Base-by-base conservation (phyloP, 2,113 vertebrate genomes). In the Smithornis capensis region DNA sequence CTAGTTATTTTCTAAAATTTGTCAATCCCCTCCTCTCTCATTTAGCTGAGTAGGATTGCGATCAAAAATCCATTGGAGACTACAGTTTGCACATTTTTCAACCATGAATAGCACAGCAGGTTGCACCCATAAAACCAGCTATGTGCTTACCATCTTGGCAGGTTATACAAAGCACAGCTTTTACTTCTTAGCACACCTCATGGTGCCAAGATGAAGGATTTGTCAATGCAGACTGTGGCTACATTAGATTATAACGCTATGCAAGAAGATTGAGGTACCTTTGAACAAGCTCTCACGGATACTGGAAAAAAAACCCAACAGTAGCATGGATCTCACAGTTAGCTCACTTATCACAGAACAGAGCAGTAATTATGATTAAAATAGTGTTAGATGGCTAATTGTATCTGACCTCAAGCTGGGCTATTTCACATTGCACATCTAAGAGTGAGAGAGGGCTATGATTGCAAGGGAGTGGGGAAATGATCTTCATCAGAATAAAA, bases 131-230 rank as follows among this genome's bases (percentile, higher is more conserved):
- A 93, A 95, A 96, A 63, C 35, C 40, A 74, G 82, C 63, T 77
- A 52, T 24, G 42, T 74, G 47, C 82, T 94, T 90, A 80, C 4
- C 3, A 19, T 83, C 62, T 75, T 89, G 93, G 57, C 78, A 55
- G 21, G 91, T 92, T 55, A 96, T 53, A 91, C 81, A 92, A 87
- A 81, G 70, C 89, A 70, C 84, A 94, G 91, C 78, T 96, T 96
- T 94, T 91, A 91, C 63, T 57, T 85, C 87, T 86, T 70, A 95
- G 82, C 64, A 63, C 78, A 70, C 27, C 70, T 95, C 93, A 83
- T 74, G 93, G 90, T 92, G 92, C 55, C 70, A 70, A 73, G 84
- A 70, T 63, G 90, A 95, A 94, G 78, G 35, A 90, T 81, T 83
- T 77, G 44, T 81, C 85, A 83, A 44, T 40, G 57, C 22, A 40